A percentile compares a stretch with the other conserved stretches of the same genome.
Conservation (phyloP, 2,888 invertebrate species). For the Andrena dorsata region DNA sequence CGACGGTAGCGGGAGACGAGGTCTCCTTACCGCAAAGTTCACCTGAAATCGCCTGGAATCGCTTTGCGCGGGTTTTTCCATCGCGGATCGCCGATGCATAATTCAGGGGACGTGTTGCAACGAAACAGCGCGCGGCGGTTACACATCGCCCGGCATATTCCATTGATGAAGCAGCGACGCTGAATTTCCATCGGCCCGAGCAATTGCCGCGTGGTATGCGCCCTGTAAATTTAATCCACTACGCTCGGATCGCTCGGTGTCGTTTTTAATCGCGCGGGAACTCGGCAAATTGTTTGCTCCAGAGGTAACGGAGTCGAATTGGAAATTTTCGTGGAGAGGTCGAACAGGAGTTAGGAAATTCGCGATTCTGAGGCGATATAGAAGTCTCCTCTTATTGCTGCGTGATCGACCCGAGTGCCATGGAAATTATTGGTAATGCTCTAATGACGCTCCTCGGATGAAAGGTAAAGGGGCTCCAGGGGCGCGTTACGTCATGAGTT, state of each 20-base stretch:
- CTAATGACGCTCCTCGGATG: no score
- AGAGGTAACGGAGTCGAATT: not conserved
- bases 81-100: slow-evolving; percentile 16
- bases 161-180: slow-evolving; percentile 2
- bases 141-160: slow-evolving; percentile 3
- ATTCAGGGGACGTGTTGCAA: slow-evolving; percentile 9
- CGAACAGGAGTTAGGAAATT: not conserved
- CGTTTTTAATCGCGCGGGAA: slow-evolving; percentile 7
- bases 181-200: slow-evolving; percentile 3
- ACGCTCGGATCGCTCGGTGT: not conserved
- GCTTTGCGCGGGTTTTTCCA: not conserved
- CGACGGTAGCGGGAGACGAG: not conserved
- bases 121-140: not conserved
- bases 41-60: slow-evolving; percentile 1
- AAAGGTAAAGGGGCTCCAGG: no score
- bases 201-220: not conserved
- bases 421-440: no score
- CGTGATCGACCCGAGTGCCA: no score
- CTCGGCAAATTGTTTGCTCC: not conserved
- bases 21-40: slow-evolving; percentile 10
- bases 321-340: not conserved
- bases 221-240: not conserved
- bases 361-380: no score
- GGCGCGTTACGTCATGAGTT: no score
- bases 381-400: no score